Conservation (phyloP, 2,113 vertebrate species). For the Psettodes erumei region DNA sequence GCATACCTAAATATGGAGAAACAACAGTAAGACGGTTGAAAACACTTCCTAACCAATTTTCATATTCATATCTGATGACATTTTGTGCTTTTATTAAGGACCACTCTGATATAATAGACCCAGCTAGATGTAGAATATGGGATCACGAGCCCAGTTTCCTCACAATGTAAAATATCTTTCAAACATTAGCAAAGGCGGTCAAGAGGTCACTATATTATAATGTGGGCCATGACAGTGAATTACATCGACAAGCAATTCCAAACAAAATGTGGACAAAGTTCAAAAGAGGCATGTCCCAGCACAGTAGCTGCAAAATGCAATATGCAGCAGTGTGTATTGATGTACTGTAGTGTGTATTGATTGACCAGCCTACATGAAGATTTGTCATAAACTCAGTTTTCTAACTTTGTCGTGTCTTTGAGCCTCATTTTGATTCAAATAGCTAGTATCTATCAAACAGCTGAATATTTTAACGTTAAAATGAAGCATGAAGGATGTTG, state of each 20-base stretch:
- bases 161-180: not conserved
- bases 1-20: conserved; percentile 84
- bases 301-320: not conserved
- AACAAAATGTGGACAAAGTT: too few species aligned
- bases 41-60: not conserved
- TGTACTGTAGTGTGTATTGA: not conserved
- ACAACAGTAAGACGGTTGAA: not conserved
- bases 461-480: not conserved
- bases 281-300: too few species aligned
- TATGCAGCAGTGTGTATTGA: not conserved
- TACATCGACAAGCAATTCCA: too few species aligned
- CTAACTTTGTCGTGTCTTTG: not conserved
- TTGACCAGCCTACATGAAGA: not conserved
- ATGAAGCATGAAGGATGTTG: not conserved
- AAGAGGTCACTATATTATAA: too few species aligned
- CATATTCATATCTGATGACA: too few species aligned
- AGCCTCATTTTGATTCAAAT: not conserved
- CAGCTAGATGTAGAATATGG: too few species aligned
- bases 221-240: too few species aligned
- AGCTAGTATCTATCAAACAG: not conserved
- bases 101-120: too few species aligned
- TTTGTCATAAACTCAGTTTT: too few species aligned
- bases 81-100: too few species aligned
- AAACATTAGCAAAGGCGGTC: not conserved
- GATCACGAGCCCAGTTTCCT: too few species aligned